These are phyloP conservation scores for Rhinolophus sinicus DNA, from an alignment of 2,113 vertebrate genomes.

Conservation along the genomic window DNA sequence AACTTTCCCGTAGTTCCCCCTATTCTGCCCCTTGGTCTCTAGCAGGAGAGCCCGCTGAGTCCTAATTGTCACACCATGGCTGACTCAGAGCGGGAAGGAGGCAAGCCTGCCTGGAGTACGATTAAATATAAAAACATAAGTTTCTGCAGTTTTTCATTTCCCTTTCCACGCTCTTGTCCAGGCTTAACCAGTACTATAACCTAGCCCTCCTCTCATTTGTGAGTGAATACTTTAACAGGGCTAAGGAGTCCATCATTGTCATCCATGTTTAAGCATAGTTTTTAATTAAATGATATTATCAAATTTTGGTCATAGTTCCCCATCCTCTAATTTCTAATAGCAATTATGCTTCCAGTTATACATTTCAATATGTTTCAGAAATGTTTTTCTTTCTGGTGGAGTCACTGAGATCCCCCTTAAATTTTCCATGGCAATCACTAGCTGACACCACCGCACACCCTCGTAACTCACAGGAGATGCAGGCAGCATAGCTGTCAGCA, in stretches of 20 bases:
- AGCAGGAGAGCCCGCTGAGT: not conserved
- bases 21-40: not conserved
- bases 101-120: not conserved
- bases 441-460: not conserved
- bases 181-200: not conserved
- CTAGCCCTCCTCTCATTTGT: not conserved
- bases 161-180: not conserved
- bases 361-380: constrained; percentile 31
- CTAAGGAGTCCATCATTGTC: not conserved
- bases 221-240: not conserved
- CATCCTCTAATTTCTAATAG: constrained; percentile 24
- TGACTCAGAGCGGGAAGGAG: not conserved
- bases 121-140: too few relatives aligned
- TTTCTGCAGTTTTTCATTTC: not conserved
- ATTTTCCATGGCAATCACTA: not conserved
- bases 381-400: not conserved
- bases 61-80: not conserved
- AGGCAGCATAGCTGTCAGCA: not conserved
- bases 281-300: constrained; percentile 41
- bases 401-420: not conserved
- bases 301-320: not conserved
- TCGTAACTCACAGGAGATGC: not conserved
- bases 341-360: not conserved
- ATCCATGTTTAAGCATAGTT: not conserved
- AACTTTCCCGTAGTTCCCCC: not conserved